Evolutionary conservation across 2,113 vertebrate species (phyloP).

Genomic region (Coracopsis vasa): DNA sequence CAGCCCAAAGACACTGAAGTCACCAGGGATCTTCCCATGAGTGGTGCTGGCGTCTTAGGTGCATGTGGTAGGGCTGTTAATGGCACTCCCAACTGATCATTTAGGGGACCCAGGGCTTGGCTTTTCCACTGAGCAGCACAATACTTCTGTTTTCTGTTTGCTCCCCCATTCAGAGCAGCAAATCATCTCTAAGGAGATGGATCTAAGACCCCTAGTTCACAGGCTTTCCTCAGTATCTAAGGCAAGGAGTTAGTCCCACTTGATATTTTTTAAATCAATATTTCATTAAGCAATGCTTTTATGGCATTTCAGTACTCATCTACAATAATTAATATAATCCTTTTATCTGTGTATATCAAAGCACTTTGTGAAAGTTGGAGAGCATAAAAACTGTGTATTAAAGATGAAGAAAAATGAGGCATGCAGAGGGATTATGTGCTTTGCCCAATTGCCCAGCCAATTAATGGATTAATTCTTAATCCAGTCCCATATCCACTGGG

Average conservation of each 20-base stretch:
- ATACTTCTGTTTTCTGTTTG: background rate
- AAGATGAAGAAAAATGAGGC: background rate
- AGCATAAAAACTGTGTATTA: conserved; percentile 22
- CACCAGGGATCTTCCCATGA: background rate
- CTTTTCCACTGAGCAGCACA: background rate
- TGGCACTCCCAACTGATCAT: background rate
- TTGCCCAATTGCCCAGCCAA: conserved; percentile 37
- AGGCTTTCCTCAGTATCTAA: background rate
- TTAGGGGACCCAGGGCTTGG: background rate
- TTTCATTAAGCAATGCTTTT: conserved; percentile 49
- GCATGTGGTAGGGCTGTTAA: background rate
- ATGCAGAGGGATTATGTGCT: conserved; percentile 32
- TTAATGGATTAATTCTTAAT: conserved; percentile 44
- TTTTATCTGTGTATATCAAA: conserved; percentile 60
- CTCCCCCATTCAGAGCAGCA: background rate
- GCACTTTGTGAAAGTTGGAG: conserved; percentile 18
- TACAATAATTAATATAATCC: conserved; percentile 43
- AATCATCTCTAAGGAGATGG: background rate
- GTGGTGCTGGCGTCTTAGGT: background rate
- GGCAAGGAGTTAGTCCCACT: background rate
- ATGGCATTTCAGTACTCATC: conserved; percentile 44
- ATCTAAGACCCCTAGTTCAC: background rate
- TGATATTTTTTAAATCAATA: conserved; percentile 56
- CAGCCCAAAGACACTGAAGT: background rate
- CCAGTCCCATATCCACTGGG: conserved; percentile 8